Conservation (phyloP, 2,797 vertebrate species). For the Prionace glauca region DNA sequence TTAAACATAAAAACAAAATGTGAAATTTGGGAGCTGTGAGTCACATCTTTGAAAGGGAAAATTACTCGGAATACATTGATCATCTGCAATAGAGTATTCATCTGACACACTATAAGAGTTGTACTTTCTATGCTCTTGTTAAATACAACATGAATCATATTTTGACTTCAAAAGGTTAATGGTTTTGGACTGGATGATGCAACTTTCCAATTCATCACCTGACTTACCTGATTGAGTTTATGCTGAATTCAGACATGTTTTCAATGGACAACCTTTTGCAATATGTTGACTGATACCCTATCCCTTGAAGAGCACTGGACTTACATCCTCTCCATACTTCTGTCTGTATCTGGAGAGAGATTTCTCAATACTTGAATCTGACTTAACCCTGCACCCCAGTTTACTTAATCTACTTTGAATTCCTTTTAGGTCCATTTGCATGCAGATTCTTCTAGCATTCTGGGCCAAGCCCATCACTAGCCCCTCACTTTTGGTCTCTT, state of each 20-base stretch:
- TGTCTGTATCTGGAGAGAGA: neutral
- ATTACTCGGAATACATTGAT: neutral
- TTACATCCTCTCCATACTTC: neutral
- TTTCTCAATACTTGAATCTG: neutral
- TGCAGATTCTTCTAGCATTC: neutral
- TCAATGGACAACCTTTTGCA: neutral
- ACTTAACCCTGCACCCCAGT: neutral
- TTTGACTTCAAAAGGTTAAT: constrained; percentile 1
- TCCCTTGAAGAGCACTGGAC: neutral
- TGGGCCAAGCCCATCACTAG: neutral
- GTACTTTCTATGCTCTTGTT: neutral
- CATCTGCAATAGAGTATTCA: neutral
- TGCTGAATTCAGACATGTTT: neutral
- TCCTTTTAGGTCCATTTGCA: neutral
- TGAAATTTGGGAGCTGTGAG: neutral
- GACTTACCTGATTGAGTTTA: neutral
- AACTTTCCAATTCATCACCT: constrained; percentile 1
- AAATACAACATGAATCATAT: neutral
- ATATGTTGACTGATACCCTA: neutral
- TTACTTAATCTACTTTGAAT: neutral
- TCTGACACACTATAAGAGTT: neutral
- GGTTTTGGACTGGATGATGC: neutral
- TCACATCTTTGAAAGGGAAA: neutral
- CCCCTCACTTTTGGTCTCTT: neutral
- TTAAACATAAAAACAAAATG: neutral